These are phyloP conservation scores for Diglossa cyanea DNA, from an alignment of 2,797 vertebrate species.

Conservation along the genomic window DNA sequence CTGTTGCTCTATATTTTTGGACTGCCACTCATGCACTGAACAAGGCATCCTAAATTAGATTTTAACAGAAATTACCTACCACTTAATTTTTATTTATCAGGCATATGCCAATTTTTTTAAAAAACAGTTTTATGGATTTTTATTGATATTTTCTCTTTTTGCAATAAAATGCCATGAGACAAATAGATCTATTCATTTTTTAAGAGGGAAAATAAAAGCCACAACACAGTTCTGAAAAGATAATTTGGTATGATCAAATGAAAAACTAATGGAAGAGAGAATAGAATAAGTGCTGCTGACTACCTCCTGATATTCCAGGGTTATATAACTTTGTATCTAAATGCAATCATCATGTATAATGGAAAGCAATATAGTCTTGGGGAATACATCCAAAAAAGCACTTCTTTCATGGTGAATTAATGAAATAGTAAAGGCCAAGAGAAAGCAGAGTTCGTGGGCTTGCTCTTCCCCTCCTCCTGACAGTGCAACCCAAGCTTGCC, in stretches of 20 bases:
- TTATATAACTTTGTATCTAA: not conserved
- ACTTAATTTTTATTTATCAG: not conserved
- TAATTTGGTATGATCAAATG: not conserved
- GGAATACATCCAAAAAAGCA: not conserved
- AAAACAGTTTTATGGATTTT: not conserved
- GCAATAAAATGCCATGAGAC: not conserved
- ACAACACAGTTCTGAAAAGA: not conserved
- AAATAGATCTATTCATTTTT: not conserved
- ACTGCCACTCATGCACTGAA: not conserved
- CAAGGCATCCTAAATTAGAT: not conserved
- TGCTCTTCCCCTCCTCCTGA: not conserved
- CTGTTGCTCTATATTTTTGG: not conserved
- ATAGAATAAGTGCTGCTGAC: not conserved
- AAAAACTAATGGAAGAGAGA: not conserved
- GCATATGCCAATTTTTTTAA: rapidly evolving
- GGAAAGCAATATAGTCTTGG: not conserved
- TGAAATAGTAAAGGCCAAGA: not conserved
- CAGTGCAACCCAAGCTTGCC: not conserved
- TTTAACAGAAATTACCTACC: not conserved
- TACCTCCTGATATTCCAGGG: not conserved
- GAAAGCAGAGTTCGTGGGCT: not conserved
- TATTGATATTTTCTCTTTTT: not conserved
- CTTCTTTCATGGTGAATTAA: not conserved
- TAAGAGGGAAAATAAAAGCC: not conserved
- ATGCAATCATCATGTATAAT: not conserved